A percentile compares a stretch with the other conserved stretches of the same genome.
Evolutionary conservation across 2,113 vertebrate genomes (phyloP).

Genomic region (Mandrillus leucophaeus): DNA sequence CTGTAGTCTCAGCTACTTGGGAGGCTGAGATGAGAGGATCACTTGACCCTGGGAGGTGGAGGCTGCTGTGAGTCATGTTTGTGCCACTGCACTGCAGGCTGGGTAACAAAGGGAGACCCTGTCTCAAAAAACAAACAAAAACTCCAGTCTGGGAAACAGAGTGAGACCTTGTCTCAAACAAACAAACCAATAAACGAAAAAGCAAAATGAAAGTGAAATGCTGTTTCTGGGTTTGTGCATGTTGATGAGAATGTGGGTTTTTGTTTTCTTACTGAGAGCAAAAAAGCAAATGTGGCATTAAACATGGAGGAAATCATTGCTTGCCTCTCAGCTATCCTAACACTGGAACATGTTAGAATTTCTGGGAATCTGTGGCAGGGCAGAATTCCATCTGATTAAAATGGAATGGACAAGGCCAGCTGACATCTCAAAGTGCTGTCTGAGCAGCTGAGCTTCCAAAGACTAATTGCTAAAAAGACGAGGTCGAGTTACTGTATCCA

Average conservation of each 20-base stretch:
- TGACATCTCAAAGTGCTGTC: neutral
- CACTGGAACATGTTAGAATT: neutral
- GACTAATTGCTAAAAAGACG: neutral
- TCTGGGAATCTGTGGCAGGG: neutral
- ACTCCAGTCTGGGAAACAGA: too few relatives aligned
- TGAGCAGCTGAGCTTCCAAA: constrained; percentile 9
- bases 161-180: too few relatives aligned
- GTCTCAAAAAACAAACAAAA: too few relatives aligned
- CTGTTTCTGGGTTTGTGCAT: neutral
- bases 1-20: too few relatives aligned
- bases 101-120: too few relatives aligned
- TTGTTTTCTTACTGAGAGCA: neutral
- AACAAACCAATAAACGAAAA: too few relatives aligned
- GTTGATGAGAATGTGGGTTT: neutral
- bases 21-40: too few relatives aligned
- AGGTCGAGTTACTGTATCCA: neutral
- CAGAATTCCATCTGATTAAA: neutral
- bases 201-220: neutral
- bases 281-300: neutral
- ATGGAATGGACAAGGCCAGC: neutral
- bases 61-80: too few relatives aligned
- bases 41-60: too few relatives aligned
- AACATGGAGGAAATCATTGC: neutral
- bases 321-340: neutral
- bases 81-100: too few relatives aligned